Conservation (phyloP, 2,888 invertebrate genomes). For the Scrobipalpa costella region DNA sequence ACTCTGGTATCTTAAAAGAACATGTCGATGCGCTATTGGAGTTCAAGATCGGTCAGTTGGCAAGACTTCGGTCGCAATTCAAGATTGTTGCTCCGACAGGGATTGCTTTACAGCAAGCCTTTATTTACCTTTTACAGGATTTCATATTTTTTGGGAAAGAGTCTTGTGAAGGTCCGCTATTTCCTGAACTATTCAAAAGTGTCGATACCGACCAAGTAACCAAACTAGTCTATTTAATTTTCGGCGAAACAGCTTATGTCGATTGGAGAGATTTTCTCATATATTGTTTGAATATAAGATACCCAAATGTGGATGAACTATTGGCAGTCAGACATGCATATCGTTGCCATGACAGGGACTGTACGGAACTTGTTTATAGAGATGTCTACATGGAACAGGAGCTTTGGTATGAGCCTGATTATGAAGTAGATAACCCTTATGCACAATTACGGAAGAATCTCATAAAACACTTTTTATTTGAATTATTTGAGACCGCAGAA, state of each 20-base stretch:
- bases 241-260: constrained; percentile 78
- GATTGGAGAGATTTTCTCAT: constrained; percentile 86
- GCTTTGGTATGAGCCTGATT: constrained; percentile 69
- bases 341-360: constrained; percentile 66
- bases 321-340: constrained; percentile 73
- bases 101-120: constrained; percentile 66
- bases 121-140: constrained; percentile 78
- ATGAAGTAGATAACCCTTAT: constrained; percentile 48
- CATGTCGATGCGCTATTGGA: constrained; percentile 45
- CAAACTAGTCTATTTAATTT: constrained; percentile 69
- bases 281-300: constrained; percentile 78
- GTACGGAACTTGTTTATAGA: constrained; percentile 60
- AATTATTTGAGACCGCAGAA: constrained; percentile 74
- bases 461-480: constrained; percentile 80
- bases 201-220: constrained; percentile 68
- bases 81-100: constrained; percentile 70
- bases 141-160: constrained; percentile 73
- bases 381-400: constrained; percentile 54
- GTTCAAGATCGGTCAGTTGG: constrained; percentile 65
- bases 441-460: constrained; percentile 56
- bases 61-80: constrained; percentile 60
- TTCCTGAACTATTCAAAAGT: constrained; percentile 65
- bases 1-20: constrained; percentile 45
- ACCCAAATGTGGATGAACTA: constrained; percentile 79
- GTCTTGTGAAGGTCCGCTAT: constrained; percentile 58